Evolutionary conservation across 2,888 invertebrate genomes (phyloP).

Genomic region (Micropterix aruncella): DNA sequence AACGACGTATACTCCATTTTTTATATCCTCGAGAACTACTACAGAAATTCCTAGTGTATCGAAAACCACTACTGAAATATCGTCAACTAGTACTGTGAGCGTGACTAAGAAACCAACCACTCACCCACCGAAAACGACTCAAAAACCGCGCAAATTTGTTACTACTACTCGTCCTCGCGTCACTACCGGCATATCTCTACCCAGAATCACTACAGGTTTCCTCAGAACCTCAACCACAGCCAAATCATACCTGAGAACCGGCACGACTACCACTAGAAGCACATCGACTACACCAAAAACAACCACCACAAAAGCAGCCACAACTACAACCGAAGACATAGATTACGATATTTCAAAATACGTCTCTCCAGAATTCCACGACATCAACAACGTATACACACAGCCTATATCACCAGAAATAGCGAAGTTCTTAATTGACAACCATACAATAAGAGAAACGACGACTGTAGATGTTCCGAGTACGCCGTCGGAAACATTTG

Average conservation of each 20-base stretch:
- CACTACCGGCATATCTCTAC: too few species aligned
- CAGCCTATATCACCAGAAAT: slow-evolving; percentile 30
- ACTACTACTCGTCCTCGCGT: too few species aligned
- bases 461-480: slow-evolving; percentile 28
- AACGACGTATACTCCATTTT: too few species aligned
- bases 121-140: too few species aligned
- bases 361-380: slow-evolving; percentile 35
- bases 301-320: not conserved
- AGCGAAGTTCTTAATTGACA: slow-evolving; percentile 15
- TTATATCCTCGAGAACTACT: not conserved
- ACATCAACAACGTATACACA: slow-evolving; percentile 34
- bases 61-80: not conserved
- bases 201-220: too few species aligned
- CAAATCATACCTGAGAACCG: too few species aligned
- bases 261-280: not conserved
- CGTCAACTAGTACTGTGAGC: not conserved
- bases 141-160: too few species aligned
- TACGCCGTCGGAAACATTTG: slow-evolving; percentile 37
- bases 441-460: not conserved
- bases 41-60: not conserved
- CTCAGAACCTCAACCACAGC: not conserved
- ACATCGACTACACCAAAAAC: not conserved
- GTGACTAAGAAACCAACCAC: not conserved
- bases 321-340: not conserved
- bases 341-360: slow-evolving; percentile 20